Percentiles rank a stretch among this genome's conserved stretches.
Evolutionary conservation across 1,140 invertebrate genomes (phyloP).

Genomic region (Apis florea): DNA sequence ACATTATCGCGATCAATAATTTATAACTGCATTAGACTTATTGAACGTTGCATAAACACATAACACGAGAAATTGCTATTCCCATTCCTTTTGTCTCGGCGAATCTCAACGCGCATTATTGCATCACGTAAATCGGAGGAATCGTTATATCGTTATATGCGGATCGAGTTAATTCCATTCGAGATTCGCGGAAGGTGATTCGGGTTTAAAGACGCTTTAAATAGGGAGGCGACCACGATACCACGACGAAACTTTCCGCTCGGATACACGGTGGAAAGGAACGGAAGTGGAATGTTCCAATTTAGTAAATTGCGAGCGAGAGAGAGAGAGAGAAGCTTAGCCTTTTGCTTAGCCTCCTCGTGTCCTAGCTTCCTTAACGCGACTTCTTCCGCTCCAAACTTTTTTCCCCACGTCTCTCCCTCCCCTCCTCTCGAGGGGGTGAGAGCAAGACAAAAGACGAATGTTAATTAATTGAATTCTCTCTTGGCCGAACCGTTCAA

Average conservation of each 20-base stretch:
- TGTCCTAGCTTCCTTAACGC: no score
- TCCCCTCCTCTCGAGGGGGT: no score
- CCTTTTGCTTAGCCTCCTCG: not conserved
- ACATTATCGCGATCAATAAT: not conserved
- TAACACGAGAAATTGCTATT: conserved; percentile 18
- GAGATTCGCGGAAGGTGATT: conserved; percentile 3
- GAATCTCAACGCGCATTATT: conserved; percentile 24
- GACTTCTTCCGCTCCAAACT: not conserved
- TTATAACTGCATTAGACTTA: not conserved
- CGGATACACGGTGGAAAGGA: not conserved
- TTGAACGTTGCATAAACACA: not conserved
- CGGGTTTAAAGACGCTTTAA: not conserved
- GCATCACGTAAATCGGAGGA: not conserved
- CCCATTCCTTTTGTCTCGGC: no score
- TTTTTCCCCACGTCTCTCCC: not conserved
- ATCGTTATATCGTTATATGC: not conserved
- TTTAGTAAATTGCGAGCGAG: conserved; percentile 35
- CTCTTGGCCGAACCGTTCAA: not conserved
- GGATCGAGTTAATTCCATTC: conserved; percentile 16
- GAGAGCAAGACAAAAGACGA: no score
- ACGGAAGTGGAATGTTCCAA: conserved; percentile 26
- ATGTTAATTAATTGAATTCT: conserved; percentile 24
- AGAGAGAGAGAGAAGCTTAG: not conserved
- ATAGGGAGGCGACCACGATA: conserved; percentile 16
- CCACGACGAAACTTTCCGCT: conserved; percentile 20